phyloP scores from a whole-genome alignment of 2,797 vertebrate genomes.

The Ctenopoma kingsleyae region DNA sequence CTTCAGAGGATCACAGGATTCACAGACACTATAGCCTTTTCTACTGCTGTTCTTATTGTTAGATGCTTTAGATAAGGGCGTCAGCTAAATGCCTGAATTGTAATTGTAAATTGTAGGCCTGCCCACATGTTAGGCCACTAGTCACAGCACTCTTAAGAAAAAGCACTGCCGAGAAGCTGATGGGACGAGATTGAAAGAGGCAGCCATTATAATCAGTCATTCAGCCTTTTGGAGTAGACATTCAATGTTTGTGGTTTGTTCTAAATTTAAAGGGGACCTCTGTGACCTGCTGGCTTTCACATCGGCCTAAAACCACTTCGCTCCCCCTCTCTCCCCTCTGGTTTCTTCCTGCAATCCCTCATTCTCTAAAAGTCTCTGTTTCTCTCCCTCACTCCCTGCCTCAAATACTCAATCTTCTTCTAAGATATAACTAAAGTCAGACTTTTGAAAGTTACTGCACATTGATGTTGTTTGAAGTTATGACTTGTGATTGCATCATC shows the following conservation, averaged over 20 bases:
- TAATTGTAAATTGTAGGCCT: conserved; percentile 75
- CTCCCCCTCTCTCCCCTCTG: conserved; percentile 29
- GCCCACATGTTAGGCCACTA: conserved; percentile 72
- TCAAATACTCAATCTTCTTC: conserved; percentile 12
- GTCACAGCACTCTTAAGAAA: conserved; percentile 74
- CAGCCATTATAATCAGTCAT: conserved; percentile 84
- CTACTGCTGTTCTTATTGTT: conserved; percentile 64
- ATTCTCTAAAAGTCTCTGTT: conserved; percentile 40
- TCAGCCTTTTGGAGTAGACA: conserved; percentile 79
- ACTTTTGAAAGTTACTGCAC: conserved; percentile 21
- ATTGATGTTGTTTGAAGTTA: conserved; percentile 18
- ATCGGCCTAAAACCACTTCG: conserved; percentile 54
- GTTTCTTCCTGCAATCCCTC: conserved; percentile 45
- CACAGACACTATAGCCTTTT: conserved; percentile 48
- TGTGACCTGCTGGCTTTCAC: conserved; percentile 82
- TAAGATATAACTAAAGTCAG: conserved; percentile 11
- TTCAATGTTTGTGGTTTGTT: conserved; percentile 79
- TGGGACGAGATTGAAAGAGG: conserved; percentile 80
- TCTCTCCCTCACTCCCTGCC: conserved; percentile 21
- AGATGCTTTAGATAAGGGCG: conserved; percentile 60
- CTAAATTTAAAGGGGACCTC: conserved; percentile 83
- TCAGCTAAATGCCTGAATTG: conserved; percentile 77
- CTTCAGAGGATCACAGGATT: conserved; percentile 66
- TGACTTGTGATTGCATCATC: conserved; percentile 28
- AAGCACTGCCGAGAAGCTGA: conserved; percentile 62